Conservation (phyloP, 1,140 invertebrate genomes). For the Orchestia grillus region DNA sequence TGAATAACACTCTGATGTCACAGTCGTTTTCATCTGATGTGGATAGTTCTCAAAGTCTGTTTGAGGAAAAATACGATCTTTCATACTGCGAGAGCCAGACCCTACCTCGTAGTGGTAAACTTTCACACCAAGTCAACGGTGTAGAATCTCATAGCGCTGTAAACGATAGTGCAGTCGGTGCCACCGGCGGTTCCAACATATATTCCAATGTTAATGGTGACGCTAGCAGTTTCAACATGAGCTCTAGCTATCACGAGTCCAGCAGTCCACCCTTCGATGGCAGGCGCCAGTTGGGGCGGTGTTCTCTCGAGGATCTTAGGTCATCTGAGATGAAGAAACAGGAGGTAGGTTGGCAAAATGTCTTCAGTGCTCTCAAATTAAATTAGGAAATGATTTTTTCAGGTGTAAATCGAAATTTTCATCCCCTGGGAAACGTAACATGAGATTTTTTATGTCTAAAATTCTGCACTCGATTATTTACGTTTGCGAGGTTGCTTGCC, state of each 20-base stretch:
- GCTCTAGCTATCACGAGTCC: not conserved
- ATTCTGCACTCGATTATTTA: no score
- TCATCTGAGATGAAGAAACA: constrained; percentile 40
- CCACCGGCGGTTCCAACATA: not conserved
- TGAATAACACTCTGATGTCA: not conserved
- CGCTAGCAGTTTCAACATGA: not conserved
- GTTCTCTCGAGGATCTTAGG: constrained; percentile 12
- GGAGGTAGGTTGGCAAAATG: not conserved
- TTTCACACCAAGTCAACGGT: constrained; percentile 13
- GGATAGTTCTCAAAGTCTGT: not conserved
- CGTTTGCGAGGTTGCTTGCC: no score
- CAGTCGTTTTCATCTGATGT: constrained; percentile 29
- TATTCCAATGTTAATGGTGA: no score
- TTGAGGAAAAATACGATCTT: not conserved
- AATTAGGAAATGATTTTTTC: no score
- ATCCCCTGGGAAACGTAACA: no score
- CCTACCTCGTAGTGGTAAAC: not conserved
- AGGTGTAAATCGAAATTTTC: no score
- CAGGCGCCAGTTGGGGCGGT: not conserved
- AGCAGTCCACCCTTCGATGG: not conserved
- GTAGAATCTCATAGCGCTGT: not conserved
- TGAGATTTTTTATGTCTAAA: no score
- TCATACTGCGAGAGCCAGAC: constrained; percentile 39
- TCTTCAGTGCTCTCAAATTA: no score
- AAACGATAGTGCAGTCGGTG: not conserved